Evolutionary conservation across 2,888 invertebrate species (phyloP), one percentile per base, ranked within the genome.

Genomic region (Drosophila paramelanica): DNA sequence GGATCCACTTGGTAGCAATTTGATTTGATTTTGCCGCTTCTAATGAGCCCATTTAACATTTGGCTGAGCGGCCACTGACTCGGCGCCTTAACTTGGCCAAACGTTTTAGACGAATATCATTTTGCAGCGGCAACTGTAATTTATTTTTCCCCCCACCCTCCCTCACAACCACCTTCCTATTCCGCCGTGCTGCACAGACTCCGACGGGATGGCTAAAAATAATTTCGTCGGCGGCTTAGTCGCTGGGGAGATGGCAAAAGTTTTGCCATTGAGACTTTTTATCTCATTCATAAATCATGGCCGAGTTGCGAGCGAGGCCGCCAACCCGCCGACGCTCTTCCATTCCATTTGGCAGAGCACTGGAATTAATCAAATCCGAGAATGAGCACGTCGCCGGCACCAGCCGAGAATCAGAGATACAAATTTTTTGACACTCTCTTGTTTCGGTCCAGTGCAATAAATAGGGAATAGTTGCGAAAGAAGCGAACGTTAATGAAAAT

Each of bases 241-340:
- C 46, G 41, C 62, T 31, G n/a, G 52, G 47, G 58, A 55, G 45
- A 41, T 33, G 61, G 46, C 52, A 81, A 81, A 84, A 59, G 11
- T 86, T 83, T 83, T 59, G 45, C 67, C 69, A 80, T 69, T 73
- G 82, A 65, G 79, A 75, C 65, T 64, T 79, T 81, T 85, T 80
- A 80, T 86, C 83, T 77, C 73, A 59, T 77, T 73, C 86, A 83
- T 82, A 83, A 81, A 85, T 85, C 85, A 80, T 66, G 66, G 51
- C 36, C 76, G 67, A 81, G 76, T 85, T 79, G 52, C 25, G 51
- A 53, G 20, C 46, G 27, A 11, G 31, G 20, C 33, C 49, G 8
- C 11, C 23, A 8, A 1, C 43, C 5, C 27, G 52, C 59, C 3
- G 39, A 49, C 27, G 43, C 46, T 61, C 53, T 74, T 75, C 58